Base-by-base conservation (phyloP, 2,888 invertebrate genomes). In the Theretra japonica region DNA sequence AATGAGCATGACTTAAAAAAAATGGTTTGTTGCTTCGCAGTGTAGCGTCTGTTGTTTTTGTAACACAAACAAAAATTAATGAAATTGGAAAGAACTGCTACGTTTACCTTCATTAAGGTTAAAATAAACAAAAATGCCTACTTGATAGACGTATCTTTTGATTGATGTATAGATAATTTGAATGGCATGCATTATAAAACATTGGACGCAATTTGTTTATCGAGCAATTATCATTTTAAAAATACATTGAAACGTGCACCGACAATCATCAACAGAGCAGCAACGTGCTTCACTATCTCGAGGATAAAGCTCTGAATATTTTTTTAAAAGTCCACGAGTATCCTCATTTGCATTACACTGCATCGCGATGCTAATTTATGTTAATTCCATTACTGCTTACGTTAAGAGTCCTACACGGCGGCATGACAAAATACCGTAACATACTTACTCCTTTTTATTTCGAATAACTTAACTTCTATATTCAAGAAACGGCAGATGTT, bases 361-460 rank as follows among this genome's bases (percentile, higher is more conserved):
- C 25, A 69, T 28, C 8, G 30, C 50, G 48, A 56, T 69, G 68
- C 25, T 69, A 69, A 69, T 69, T 28, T 69, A 69, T 69, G 53
- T 30, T 30, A 69, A 69, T 69, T 28, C 50, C 53, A 19, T 50
- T 28, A n/a, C 28, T 60, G 5, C 19, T 60, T 30, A 28, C 25
- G 58, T 58, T 53, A 53, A 60, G 28, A 23, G 56, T 56, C 56
- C 7, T 56, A 57, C 23, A 23, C 23, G 7, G 53, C 17, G 53
- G 53, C n/a, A n/a, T 53, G n/a, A 53, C n/a, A 53, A 53, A 53
- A 53, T 53, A 53, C 53, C n/a, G 53, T n/a, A 53, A 15, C 53
- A 41, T 41, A 6, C 53, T 53, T 41, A 6, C 53, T 53, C 53
- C 17, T n/a, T n/a, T 53, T 53, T n/a, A 53, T 53, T 53, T 7